phyloP scores from a whole-genome alignment of 2,888 invertebrate species.

The Chouioia cunea region DNA sequence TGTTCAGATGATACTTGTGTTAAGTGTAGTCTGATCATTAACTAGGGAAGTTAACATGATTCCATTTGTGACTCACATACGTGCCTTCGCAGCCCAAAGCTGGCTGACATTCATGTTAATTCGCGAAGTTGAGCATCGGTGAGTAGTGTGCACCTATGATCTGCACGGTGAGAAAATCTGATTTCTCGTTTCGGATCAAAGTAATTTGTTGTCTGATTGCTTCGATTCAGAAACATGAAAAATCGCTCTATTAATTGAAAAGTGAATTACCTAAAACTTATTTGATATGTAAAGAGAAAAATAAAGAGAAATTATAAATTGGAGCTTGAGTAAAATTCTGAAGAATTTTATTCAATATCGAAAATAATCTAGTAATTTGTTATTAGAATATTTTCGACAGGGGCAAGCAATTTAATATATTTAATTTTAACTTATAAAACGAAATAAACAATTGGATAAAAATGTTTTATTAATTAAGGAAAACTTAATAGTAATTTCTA shows the following conservation, averaged over 20 bases:
- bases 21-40: constrained; percentile 40
- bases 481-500: too few species aligned
- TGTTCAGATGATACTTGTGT: constrained; percentile 13
- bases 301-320: too few species aligned
- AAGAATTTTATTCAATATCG: too few species aligned
- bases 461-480: too few species aligned
- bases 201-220: too few species aligned
- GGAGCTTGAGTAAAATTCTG: too few species aligned
- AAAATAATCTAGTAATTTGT: too few species aligned
- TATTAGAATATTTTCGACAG: too few species aligned
- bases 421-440: too few species aligned
- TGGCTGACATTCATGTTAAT: constrained; percentile 42
- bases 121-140: constrained; percentile 33
- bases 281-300: too few species aligned
- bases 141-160: constrained; percentile 44
- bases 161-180: constrained; percentile 39
- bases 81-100: constrained; percentile 50
- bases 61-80: constrained; percentile 41
- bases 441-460: too few species aligned
- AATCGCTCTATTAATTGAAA: constrained; percentile 33
- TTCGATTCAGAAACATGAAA: constrained; percentile 43
- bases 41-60: constrained; percentile 39
- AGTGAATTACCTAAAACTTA: neutral
- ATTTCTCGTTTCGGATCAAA: constrained; percentile 45
- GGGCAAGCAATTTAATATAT: too few species aligned